Conservation (phyloP, 1,140 invertebrate genomes). For the Coptotermes formosanus region DNA sequence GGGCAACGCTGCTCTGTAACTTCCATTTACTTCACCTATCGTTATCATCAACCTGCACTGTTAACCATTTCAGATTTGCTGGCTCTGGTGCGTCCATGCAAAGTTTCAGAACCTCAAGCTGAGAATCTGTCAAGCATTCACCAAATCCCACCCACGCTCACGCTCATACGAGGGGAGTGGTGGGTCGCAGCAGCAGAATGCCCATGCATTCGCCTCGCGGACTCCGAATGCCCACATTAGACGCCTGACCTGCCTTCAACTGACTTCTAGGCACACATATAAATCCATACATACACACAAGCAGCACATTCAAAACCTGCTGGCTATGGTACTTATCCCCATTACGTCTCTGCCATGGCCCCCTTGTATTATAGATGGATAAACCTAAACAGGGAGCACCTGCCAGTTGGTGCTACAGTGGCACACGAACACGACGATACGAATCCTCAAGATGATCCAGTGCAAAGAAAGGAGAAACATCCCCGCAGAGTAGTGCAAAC, state of each 20-base stretch:
- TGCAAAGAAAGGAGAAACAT: no score
- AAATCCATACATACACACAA: neutral
- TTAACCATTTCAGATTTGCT: no score
- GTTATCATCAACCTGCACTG: no score
- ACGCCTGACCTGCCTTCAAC: conserved; percentile 22
- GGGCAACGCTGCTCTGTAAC: no score
- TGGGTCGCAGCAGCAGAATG: neutral
- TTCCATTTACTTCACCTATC: no score
- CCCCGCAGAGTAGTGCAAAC: no score
- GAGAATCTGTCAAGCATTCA: no score
- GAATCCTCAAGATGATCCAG: no score
- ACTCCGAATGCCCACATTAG: conserved; percentile 22
- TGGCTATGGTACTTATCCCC: neutral
- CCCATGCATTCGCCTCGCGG: conserved; percentile 20
- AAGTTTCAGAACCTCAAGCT: no score
- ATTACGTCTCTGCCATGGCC: neutral
- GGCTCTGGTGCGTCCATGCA: no score
- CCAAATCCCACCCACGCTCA: neutral
- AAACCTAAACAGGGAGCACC: conserved; percentile 10
- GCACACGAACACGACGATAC: neutral
- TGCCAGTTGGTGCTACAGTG: neutral
- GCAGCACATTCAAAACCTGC: neutral
- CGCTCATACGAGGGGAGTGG: neutral
- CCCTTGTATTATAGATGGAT: conserved; percentile 8
- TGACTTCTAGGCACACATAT: conserved; percentile 10